These are phyloP conservation scores for Drosophila yakuba DNA, from an alignment of 1,140 invertebrate species.

Conservation along the genomic window DNA sequence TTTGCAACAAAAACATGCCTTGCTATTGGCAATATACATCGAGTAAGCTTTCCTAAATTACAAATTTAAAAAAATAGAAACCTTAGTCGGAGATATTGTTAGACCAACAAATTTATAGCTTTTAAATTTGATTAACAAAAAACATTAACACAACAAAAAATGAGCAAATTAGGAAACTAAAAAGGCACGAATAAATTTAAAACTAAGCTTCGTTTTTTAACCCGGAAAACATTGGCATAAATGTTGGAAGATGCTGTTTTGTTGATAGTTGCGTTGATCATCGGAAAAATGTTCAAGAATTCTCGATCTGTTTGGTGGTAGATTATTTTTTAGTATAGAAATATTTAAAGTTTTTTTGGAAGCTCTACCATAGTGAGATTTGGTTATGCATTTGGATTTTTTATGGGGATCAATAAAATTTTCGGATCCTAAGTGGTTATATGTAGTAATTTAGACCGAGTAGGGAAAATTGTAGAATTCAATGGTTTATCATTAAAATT, in stretches of 20 bases:
- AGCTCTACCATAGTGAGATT: background rate
- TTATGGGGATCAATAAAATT: background rate
- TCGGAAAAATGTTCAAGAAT: background rate
- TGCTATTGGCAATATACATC: slow-evolving; percentile 77
- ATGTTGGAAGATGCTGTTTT: slow-evolving; percentile 22
- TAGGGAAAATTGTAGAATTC: too few relatives aligned
- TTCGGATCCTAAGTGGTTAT: background rate
- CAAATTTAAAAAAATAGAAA: slow-evolving; percentile 33
- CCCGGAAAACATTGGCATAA: background rate
- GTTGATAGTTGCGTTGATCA: slow-evolving; percentile 2
- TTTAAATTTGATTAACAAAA: slow-evolving; percentile 68
- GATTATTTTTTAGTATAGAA: too few relatives aligned
- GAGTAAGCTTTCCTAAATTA: slow-evolving; percentile 61
- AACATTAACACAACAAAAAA: slow-evolving; percentile 53
- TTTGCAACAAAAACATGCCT: slow-evolving; percentile 70
- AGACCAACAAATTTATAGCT: slow-evolving; percentile 81
- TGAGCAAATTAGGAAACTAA: slow-evolving; percentile 40
- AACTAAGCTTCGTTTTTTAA: slow-evolving; percentile 23
- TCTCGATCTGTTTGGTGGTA: background rate
- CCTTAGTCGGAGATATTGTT: slow-evolving; percentile 74
- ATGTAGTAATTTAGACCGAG: too few relatives aligned
- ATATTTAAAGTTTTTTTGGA: too few relatives aligned
- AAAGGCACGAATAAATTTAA: slow-evolving; percentile 48
- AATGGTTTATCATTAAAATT: background rate
- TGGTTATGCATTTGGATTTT: background rate